A percentile compares a stretch with the other conserved stretches of the same genome.
These are phyloP conservation scores for mouse (Mus musculus) DNA, from an alignment of 2,113 vertebrate genomes.

Conservation along the genomic window DNA sequence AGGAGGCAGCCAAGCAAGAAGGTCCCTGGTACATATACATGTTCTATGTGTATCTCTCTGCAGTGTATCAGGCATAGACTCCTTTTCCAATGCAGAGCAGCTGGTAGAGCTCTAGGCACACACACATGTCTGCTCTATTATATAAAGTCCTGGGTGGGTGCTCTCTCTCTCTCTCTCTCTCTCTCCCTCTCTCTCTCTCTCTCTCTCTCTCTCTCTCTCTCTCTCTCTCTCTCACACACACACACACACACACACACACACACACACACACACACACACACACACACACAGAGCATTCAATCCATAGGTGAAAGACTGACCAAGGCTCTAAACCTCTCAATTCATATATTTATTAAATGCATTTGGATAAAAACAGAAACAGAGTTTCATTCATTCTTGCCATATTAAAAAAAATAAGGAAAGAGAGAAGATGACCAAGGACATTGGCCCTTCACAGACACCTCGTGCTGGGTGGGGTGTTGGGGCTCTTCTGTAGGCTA, in stretches of 20 bases:
- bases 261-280: background rate
- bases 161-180: no score
- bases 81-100: background rate
- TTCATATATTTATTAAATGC: conserved; percentile 61
- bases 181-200: no score
- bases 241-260: background rate
- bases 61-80: background rate
- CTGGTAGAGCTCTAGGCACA: conserved; percentile 56
- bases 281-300: background rate
- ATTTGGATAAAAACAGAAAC: conserved; percentile 30
- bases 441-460: background rate
- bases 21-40: conserved; percentile 63
- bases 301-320: background rate
- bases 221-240: no score
- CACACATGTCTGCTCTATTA: conserved; percentile 4
- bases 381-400: background rate
- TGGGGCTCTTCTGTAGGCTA: background rate
- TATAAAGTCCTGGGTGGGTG: conserved; percentile 45
- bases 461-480: background rate
- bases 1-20: conserved; percentile 41
- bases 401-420: background rate
- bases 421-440: background rate
- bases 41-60: conserved; percentile 55
- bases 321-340: conserved; percentile 11
- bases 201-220: background rate